Evolutionary conservation across 2,113 vertebrate species (phyloP), one percentile per base, ranked within the genome.

Genomic region (Upupa epops): DNA sequence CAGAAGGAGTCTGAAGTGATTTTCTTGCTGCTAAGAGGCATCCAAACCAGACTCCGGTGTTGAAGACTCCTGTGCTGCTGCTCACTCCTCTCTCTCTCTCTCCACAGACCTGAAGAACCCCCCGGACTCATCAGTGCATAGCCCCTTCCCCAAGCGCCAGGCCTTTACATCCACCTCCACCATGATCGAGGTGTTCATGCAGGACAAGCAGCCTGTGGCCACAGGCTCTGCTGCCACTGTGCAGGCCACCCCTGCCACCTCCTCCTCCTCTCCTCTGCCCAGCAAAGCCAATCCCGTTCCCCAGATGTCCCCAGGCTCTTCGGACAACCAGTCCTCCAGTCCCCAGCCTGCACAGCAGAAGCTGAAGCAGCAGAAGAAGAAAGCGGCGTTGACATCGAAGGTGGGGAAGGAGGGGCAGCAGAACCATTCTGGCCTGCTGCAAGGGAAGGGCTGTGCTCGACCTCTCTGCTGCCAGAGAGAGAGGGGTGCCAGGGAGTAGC

Each of bases 261-360:
- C 98, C 22, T 97, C 98, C 5, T 98, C 98, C 61, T 98, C 98
- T 16, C 97, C 98, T 8, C 94, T 98, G 90, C 96, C 97, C 77
- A 98, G 97, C 96, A 97, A 98, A 84, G 82, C 97, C 74, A 97
- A 97, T 48, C 92, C 98, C 0, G 93, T 97, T 36, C 95, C 98
- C 42, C 99, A 99, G 91, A 98, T 98, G 95, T 99, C 99, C 56
- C 98, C 98, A 2, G 98, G 98, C 16, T 98, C 98, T n/a, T 98
- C 98, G 1, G 99, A 99, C 90, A 98, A 98, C 96, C 99, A 99
- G 73, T 98, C 98, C 59, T 98, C 98, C n/a, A 99, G 99, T 95
- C 99, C 99, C n/a, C 98, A 99, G 89, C 98, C 99, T 3, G 97
- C 98, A 45, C 99, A 99, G 97, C 99, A 99, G 93, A 99, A 99